Base-by-base conservation (phyloP, 1,140 invertebrate species). In the Fragariocoptes setiger region DNA sequence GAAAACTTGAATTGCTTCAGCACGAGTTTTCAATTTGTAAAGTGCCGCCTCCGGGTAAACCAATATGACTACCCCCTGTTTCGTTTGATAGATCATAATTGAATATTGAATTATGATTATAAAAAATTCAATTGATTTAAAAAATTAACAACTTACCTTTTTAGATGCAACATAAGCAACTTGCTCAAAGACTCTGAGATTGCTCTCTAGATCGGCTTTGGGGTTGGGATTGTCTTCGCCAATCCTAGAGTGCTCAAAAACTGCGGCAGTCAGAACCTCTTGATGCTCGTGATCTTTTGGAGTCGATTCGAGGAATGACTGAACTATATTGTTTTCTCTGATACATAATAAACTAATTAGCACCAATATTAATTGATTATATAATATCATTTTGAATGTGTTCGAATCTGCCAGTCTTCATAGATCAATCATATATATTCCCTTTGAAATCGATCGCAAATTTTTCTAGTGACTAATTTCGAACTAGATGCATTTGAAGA, bases 211-310 rank as follows among this genome's bases (percentile, higher is more conserved):
- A 42, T 95, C 69, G 48, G 74, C 51, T 69, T 68, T 0, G 76
- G 72, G 35, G 77, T 75, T 92, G 99, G 99, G 54, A 97, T 99
- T 17, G 90, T 90, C 50, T 82, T 41, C 4, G 51, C 51, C 15
- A 51, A 51, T 14, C 40, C 18, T 17, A 48, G 15, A 21, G 46
- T 46, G 22, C 47, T 35, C 4, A 51, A 51, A 4, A 53, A 22
- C 21, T 54, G 68, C 56, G 90, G 63, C 86, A 99, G 97, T 57
- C 74, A 76, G 1, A 90, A 97, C 17, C 90, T 90, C 0, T 86
- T 95, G 48, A 99, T 95, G 95, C 38, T 82, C 71, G 59, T 90
- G 99, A 51, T 97, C 85, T 19, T 80, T 70, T 8, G 25, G 8
- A 50, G 76, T 75, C 19, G 76, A 62, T n/a, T n/a, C n/a, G 0